These are phyloP conservation scores for Pipistrellus nathusii DNA, from an alignment of 2,797 vertebrate species.

Conservation along the genomic window DNA sequence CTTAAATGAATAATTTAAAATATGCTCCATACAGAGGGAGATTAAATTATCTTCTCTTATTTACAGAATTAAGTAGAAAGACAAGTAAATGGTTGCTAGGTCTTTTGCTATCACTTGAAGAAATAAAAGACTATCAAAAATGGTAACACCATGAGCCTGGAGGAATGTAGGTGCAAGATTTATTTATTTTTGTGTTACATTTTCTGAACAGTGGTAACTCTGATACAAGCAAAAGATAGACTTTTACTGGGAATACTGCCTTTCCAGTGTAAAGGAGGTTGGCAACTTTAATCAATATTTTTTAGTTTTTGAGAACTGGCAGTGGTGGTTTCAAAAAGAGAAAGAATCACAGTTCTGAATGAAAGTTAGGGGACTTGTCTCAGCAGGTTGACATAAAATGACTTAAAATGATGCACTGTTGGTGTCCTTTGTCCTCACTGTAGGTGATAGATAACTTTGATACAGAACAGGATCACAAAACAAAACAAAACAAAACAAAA, in stretches of 20 bases:
- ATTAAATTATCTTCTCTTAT: conserved; percentile 73
- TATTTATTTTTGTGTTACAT: conserved; percentile 22
- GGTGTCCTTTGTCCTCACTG: conserved; percentile 55
- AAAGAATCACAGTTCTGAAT: background rate
- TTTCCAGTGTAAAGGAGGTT: conserved; percentile 28
- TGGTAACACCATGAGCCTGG: background rate
- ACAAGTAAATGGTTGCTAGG: conserved; percentile 38
- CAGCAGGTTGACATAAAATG: conserved; percentile 62
- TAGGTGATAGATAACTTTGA: conserved; percentile 65
- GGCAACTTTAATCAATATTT: conserved; percentile 48
- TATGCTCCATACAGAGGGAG: conserved; percentile 61
- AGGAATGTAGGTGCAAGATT: background rate
- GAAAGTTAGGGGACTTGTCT: conserved; percentile 64
- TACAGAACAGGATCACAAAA: background rate
- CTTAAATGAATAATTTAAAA: conserved; percentile 74
- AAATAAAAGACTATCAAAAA: conserved; percentile 13
- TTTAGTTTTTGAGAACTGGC: conserved; percentile 18
- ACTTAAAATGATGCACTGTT: conserved; percentile 68
- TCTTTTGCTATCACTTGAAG: conserved; percentile 54
- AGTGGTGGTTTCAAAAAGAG: background rate
- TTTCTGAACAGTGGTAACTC: conserved; percentile 38
- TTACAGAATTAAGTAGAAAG: conserved; percentile 51
- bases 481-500: background rate
- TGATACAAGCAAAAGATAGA: conserved; percentile 35
- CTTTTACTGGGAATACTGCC: background rate